Percentiles rank a stretch among this genome's conserved stretches.
These are phyloP conservation scores for Digitonthophagus gazella DNA, from an alignment of 2,888 invertebrate species.

Conservation along the genomic window DNA sequence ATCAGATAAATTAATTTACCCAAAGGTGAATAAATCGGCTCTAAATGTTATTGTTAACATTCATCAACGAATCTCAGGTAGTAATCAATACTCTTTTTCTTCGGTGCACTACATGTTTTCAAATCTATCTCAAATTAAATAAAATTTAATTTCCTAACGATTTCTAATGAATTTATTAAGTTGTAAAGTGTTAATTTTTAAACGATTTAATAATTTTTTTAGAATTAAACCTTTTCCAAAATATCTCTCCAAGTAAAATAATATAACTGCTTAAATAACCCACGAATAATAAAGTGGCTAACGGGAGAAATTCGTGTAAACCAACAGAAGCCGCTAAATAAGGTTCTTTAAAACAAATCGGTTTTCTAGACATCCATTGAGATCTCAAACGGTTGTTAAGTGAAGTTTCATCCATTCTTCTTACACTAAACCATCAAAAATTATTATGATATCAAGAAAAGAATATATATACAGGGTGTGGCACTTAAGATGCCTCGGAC, in stretches of 20 bases:
- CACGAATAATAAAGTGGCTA: neutral
- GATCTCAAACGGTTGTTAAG: neutral
- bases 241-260: conserved; percentile 8
- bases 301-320: conserved; percentile 8
- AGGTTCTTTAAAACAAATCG: conserved; percentile 5
- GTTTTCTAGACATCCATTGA: conserved; percentile 5
- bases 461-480: too few relatives aligned
- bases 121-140: too few relatives aligned
- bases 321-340: conserved; percentile 6
- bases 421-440: neutral
- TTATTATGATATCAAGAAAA: too few relatives aligned
- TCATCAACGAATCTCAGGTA: too few relatives aligned
- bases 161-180: too few relatives aligned
- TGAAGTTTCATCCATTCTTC: neutral
- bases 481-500: too few relatives aligned
- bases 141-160: too few relatives aligned
- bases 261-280: neutral
- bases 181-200: neutral
- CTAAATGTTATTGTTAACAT: too few relatives aligned
- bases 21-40: too few relatives aligned
- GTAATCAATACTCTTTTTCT: too few relatives aligned
- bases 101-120: too few relatives aligned
- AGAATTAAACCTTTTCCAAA: neutral
- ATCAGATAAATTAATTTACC: too few relatives aligned
- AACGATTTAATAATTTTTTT: neutral